Conservation (phyloP, 1,140 invertebrate genomes). For the Drosophila elegans region DNA sequence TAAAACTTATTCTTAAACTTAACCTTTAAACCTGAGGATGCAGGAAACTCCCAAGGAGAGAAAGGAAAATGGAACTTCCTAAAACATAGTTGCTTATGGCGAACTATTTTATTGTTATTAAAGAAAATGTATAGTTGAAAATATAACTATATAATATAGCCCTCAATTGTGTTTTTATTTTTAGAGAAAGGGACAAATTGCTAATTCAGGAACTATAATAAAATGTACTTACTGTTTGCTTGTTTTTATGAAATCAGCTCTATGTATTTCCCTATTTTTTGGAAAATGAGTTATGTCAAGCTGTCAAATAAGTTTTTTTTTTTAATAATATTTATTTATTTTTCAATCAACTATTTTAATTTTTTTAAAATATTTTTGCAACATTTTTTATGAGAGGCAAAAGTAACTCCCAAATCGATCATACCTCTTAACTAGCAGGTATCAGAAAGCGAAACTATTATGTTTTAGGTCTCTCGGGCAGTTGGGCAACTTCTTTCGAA, state of each 20-base stretch:
- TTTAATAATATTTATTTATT: no score
- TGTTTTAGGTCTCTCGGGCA: slow-evolving; percentile 47
- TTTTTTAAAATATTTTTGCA: no score
- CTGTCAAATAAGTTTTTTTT: no score
- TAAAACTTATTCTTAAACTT: not conserved
- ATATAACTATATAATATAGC: not conserved
- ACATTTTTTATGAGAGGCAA: not conserved
- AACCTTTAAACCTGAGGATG: not conserved
- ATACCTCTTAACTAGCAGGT: slow-evolving; percentile 8
- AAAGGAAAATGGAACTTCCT: not conserved
- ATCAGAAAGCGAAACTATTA: slow-evolving; percentile 41
- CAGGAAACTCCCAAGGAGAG: not conserved
- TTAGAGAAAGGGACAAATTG: not conserved
- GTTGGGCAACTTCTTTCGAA: slow-evolving; percentile 46
- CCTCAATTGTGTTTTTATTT: not conserved
- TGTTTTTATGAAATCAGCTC: no score
- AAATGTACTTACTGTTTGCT: no score
- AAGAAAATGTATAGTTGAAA: slow-evolving; percentile 6
- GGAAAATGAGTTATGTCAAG: no score
- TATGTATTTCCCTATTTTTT: no score
- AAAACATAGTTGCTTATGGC: no score
- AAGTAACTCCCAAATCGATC: not conserved
- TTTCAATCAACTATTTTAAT: not conserved
- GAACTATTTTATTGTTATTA: slow-evolving; percentile 24
- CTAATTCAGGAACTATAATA: no score